Evolutionary conservation across 2,113 vertebrate species (phyloP), one percentile per base, ranked within the genome.

Genomic region (Scomber japonicus): DNA sequence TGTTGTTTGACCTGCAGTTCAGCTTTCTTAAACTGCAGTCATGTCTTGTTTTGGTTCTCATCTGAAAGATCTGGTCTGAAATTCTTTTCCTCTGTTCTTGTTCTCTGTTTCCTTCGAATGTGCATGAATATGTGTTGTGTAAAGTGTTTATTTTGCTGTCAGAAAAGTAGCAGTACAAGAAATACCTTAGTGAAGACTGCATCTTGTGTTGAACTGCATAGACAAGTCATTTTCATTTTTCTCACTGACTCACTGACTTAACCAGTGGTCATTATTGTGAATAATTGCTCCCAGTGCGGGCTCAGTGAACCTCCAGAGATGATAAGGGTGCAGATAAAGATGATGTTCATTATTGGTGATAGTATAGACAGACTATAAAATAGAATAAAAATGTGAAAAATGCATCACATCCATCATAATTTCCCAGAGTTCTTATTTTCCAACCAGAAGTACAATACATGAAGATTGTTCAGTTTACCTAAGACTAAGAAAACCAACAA

Each of bases 1-100:
- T 63, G 62, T 57, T 62, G 21, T 60, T 48, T 59, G 62, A 64
- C 46, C 63, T 21, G 15, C 49, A 61, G 24, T 51, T 73, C 27
- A 54, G 45, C 64, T 13, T 7, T 27, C 31, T 45, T 30, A 35
- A 16, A 24, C 40, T 72, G 53, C 55, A 80, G 30, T 53, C 11
- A 6, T 63, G 24, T 60, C 21, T 51, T 79, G 21, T 73, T 81
- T 59, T 72, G 17, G 27, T 63, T 71, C 11, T 60, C 46, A 46
- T 30, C 50, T 62, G 31, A 13, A 48, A n/a, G 24, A 27, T 27
- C 24, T 27, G 24, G 13, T 19, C 46, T 61, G n/a, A 21, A 11
- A 19, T 11, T 44, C 11, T 30, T 14, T 30, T 62, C 16, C 15
- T 44, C 14, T 45, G 10, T 5, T 35, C 31, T 5, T 83, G 14